A percentile compares a stretch with the other conserved stretches of the same genome.
phyloP scores from a whole-genome alignment of 2,888 invertebrate species.

The Vannuccia rotundouncinata region DNA sequence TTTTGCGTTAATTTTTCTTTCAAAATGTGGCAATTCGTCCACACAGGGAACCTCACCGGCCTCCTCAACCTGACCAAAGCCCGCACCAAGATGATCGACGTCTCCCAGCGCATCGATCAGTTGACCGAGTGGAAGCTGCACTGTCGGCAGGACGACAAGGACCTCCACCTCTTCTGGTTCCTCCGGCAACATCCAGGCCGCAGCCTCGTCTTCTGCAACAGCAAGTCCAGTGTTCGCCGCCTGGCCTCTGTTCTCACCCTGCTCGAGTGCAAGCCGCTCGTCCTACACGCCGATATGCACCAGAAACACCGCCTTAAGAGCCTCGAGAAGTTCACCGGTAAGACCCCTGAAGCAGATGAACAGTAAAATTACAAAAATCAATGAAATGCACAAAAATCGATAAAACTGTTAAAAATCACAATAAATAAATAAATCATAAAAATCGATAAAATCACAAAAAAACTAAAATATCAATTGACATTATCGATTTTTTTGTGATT shows the following conservation, averaged over 20 bases:
- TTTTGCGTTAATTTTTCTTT: background rate
- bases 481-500: too few species aligned
- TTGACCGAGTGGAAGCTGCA: conserved; percentile 75
- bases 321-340: conserved; percentile 63
- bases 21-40: too few species aligned
- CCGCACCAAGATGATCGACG: conserved; percentile 78
- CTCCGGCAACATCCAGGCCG: conserved; percentile 79
- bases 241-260: conserved; percentile 59
- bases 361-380: too few species aligned
- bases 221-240: conserved; percentile 80
- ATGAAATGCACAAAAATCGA: too few species aligned
- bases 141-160: conserved; percentile 55
- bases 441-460: too few species aligned
- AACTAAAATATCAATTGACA: too few species aligned
- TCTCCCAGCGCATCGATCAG: conserved; percentile 71
- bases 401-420: too few species aligned
- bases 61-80: background rate
- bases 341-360: conserved; percentile 48
- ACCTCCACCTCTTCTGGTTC: conserved; percentile 70
- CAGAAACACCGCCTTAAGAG: conserved; percentile 87
- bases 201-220: conserved; percentile 75
- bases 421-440: too few species aligned
- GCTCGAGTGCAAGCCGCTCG: conserved; percentile 41
- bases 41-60: background rate
- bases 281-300: conserved; percentile 68